Base-by-base conservation (phyloP, 2,888 invertebrate species). In the Drosophila trichaetosa region DNA sequence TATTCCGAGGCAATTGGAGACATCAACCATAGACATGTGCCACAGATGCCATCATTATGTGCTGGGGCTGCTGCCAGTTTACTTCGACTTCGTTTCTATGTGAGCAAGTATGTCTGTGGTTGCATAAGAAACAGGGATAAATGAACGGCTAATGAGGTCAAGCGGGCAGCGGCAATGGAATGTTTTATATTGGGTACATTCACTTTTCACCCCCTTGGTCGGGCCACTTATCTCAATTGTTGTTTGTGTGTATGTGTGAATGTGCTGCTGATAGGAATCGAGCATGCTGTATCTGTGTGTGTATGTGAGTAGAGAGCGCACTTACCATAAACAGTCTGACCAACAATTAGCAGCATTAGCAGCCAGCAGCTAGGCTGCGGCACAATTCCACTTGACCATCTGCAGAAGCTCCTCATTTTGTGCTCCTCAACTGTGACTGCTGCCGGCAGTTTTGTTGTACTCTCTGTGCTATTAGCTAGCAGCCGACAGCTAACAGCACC, bases 331-430 rank as follows among this genome's bases (percentile, higher is more conserved):
- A 84, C 79, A 76, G 87, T 82, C 60, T 84, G 82, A 73, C 75
- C 84, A 82, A 79, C 89, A 86, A 88, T 88, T 86, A 86, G 87
- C 79, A 89, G 69, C 75, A 84, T 88, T 76, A 86, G 73, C 67
- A 87, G 76, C 72, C 80, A 88, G 65, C 75, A 84, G 64, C 76
- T 58, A 40, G 63, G 61, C 76, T 65, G 69, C 21, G 48, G 34
- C 52, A 62, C 62, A 69, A 49, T 53, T 60, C 69, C 74, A 63
- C 66, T 66, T 65, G 49, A 68, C 73, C 69, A 64, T 72, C 69
- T 63, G 58, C 64, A 58, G 54, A 61, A 31, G 29, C 68, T 68
- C 64, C 75, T 51, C 70, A 78, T 74, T 64, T 72, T 73, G 77
- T 60, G 53, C 5, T 54, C 34, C 24, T 57, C 21, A 6, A 16